Evolutionary conservation across 2,888 invertebrate genomes (phyloP).

Genomic region (Leistus spinibarbis): DNA sequence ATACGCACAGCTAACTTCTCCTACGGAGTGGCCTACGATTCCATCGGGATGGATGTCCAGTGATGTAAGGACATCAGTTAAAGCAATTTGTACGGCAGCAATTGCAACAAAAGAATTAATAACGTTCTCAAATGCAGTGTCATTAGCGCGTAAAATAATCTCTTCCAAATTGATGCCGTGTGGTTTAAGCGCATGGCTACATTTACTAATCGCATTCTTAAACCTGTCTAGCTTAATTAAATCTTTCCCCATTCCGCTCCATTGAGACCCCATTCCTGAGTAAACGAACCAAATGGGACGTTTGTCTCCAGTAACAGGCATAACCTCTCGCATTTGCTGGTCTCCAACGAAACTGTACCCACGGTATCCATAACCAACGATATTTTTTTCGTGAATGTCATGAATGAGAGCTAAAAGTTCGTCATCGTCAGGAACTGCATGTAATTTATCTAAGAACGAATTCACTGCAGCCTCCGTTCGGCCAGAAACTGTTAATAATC

Average conservation of each 20-base stretch:
- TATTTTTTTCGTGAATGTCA: slow-evolving; percentile 71
- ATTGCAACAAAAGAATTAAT: slow-evolving; percentile 91
- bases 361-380: slow-evolving; percentile 78
- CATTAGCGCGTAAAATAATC: slow-evolving; percentile 76
- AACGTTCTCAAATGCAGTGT: slow-evolving; percentile 81
- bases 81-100: slow-evolving; percentile 93
- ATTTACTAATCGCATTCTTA: slow-evolving; percentile 75
- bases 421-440: slow-evolving; percentile 62
- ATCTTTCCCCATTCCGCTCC: slow-evolving; percentile 93
- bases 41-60: slow-evolving; percentile 88
- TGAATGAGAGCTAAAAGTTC: slow-evolving; percentile 80
- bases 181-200: slow-evolving; percentile 76
- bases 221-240: slow-evolving; percentile 85
- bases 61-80: slow-evolving; percentile 84
- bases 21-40: slow-evolving; percentile 95
- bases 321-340: slow-evolving; percentile 60
- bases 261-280: slow-evolving; percentile 98
- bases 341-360: slow-evolving; percentile 79
- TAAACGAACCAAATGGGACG: slow-evolving; percentile 94
- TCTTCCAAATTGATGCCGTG: slow-evolving; percentile 84
- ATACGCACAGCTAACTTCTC: slow-evolving; percentile 93
- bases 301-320: slow-evolving; percentile 61
- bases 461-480: slow-evolving; percentile 82
- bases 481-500: slow-evolving; percentile 80
- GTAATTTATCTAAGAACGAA: slow-evolving; percentile 67